Base-by-base conservation (phyloP, 2,797 vertebrate genomes). In the Cossypha caffra region DNA sequence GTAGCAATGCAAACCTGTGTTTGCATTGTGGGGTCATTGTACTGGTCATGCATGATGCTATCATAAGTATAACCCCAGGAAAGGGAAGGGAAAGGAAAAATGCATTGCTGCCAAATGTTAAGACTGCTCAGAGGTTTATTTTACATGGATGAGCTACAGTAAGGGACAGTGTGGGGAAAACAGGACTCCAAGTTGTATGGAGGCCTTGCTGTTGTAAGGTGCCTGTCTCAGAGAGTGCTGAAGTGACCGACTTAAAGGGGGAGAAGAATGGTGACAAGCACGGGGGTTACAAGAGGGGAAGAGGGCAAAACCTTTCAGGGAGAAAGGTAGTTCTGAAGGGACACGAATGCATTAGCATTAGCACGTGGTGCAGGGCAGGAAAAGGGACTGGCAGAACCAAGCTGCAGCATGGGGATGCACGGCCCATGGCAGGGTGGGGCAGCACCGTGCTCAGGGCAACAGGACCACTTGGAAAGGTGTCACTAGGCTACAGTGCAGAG, bases 401-500 rank as follows among this genome's bases (percentile, higher is more conserved):
- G 16, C 33, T 51, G 25, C 13, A 59, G 16, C 9, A 3, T 48
- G 20, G 11, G 16, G 9, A 45, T 54, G 15, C 7, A 10, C 9
- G 37, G 37, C 54, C 37, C 2, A 1, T 2, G 3, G 51, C 45
- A 15, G 3, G 40, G 40, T 23, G n/a, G 13, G 25, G 8, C 58
- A 58, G n/a, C 35, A 45, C 19, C 15, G 2, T 63, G 45, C 37
- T 14, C 4, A 2, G 16, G 38, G 26, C 69, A 77, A 16, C 16
- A 71, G 45, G 31, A 11, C 21, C n/a, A 9, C 25, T 20, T 64
- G 28, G 4, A 31, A 57, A 63, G 17, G 7, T 31, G 12, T 73
- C 38, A 23, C 1, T 14, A 40, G 20, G 10, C 33, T 20, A 19
- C 29, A 45, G 28, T 42, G 40, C 48, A 74, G 66, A 37, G 29